Evolutionary conservation across 1,140 invertebrate species (phyloP), one percentile per base, ranked within the genome.

Genomic region (Drosophila rufa): DNA sequence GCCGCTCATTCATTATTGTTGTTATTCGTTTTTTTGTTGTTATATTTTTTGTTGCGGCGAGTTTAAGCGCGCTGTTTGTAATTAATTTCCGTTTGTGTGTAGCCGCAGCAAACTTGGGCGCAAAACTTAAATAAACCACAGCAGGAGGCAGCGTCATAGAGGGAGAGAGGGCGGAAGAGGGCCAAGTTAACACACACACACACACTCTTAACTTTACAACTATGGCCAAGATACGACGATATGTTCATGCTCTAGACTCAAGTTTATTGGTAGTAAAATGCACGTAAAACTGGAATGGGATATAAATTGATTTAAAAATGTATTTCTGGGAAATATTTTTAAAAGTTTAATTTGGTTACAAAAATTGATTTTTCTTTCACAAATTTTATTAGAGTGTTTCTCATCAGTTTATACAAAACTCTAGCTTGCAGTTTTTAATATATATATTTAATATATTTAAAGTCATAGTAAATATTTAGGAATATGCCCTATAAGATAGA

Each of bases 1-100:
- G 84, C 73, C 73, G 77, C 77, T 78, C 77, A 89, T 87, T 89
- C 84, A 86, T 80, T 87, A 77, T 73, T 83, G 27, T 30, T 30
- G 62, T 69, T 64, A 36, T 33, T 25, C 22, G 51, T 69, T 68
- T 71, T 75, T 47, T 68, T 69, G 53, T 79, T 62, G 62, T 69
- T 64, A 36, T 33, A 30, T 30, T 45, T 78, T 65, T 42, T 61
- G 76, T 40, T 84, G 81, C 50, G 77, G 80, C 77, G 67, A 75
- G 68, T 75, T 89, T 75, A 89, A 79, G 74, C 80, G 59, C 84
- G 85, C 85, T 82, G 81, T 85, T 90, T 85, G 85, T 90, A 90
- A 90, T 89, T 89, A 89, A 89, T 89, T 90, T 90, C 79, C 81
- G 85, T 90, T 89, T 90, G 85, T 85, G 85, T 85, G 70, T 75